Percentiles rank a stretch among this genome's conserved stretches.
Conservation (phyloP, 2,888 invertebrate species). For the Apamea sordens region DNA sequence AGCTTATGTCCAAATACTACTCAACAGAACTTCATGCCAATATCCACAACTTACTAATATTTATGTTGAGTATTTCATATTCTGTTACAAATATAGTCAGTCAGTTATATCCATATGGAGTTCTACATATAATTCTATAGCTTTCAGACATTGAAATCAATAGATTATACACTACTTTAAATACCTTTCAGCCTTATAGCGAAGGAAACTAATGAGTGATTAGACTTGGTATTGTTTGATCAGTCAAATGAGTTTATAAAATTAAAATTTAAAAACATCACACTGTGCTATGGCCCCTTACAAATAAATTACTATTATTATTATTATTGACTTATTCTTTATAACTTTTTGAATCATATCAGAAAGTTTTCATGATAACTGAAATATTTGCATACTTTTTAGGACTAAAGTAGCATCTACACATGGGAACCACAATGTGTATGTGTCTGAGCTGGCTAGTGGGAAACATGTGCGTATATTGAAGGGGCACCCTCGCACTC, state of each 20-base stretch:
- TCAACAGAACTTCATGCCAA: conserved; percentile 1
- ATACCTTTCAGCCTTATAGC: not conserved
- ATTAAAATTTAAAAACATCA: not conserved
- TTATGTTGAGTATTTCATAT: not conserved
- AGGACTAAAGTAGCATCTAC: conserved; percentile 96
- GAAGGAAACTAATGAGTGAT: not conserved
- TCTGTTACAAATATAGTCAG: not conserved
- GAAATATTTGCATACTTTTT: conserved; percentile 56
- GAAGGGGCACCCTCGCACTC: conserved; percentile 96
- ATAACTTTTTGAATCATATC: not conserved
- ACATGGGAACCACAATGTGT: conserved; percentile 97
- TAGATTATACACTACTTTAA: not conserved
- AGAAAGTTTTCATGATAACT: not conserved
- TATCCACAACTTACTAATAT: not conserved
- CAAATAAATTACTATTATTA: too few species aligned
- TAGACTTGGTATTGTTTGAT: not conserved
- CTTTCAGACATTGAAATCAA: not conserved
- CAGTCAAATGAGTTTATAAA: conserved; percentile 1
- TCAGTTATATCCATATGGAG: not conserved
- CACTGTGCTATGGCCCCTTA: not conserved
- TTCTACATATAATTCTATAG: not conserved
- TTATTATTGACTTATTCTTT: not conserved
- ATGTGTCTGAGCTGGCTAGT: conserved; percentile 94
- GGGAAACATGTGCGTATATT: conserved; percentile 94
- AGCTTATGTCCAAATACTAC: not conserved